Base-by-base conservation (phyloP, 1,140 invertebrate species). In the Bilobella aurantiaca region DNA sequence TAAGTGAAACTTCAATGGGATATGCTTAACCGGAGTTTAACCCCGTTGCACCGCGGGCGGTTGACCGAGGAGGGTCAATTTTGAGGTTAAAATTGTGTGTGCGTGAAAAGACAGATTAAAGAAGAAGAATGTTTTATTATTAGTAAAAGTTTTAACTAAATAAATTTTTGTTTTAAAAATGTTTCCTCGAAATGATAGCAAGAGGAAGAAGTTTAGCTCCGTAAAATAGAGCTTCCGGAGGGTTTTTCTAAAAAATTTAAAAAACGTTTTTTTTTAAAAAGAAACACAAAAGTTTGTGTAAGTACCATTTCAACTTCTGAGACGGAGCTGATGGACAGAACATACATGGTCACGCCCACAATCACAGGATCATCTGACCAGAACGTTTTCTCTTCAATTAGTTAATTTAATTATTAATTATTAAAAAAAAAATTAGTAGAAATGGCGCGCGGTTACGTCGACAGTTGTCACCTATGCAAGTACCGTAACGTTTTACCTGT, bases 271-370 rank as follows among this genome's bases (percentile, higher is more conserved):
- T 12, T 42, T 12, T 42, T 42, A n/a, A n/a, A n/a, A n/a, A n/a
- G n/a, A n/a, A n/a, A n/a, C n/a, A n/a, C n/a, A 18, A 42, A 42
- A 42, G 18, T 42, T 42, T 64, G 12, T 28, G 58, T 25, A 69
- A 34, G 49, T 90, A 96, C 93, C 94, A 97, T 97, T 87, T 94
- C 90, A 80, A 96, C 93, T 87, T 96, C 93, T 79, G 93, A 96
- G 80, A 97, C 90, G 79, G 93, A 95, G 85, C 90, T 93, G 84
- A 97, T 96, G 86, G 90, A 93, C 81, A 94, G 89, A 81, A 96
- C 90, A 84, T 92, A 93, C 89, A 95, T 94, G 81, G 93, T 96
- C 82, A 96, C 59, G 5, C 59, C 59, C 29, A 62, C 59, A 62
- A 62, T 27, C 3, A 62, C 59, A 8, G 59, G 59, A 23, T 25